phyloP scores from a whole-genome alignment of 1,140 invertebrate genomes.

The Drosophila hydei region DNA sequence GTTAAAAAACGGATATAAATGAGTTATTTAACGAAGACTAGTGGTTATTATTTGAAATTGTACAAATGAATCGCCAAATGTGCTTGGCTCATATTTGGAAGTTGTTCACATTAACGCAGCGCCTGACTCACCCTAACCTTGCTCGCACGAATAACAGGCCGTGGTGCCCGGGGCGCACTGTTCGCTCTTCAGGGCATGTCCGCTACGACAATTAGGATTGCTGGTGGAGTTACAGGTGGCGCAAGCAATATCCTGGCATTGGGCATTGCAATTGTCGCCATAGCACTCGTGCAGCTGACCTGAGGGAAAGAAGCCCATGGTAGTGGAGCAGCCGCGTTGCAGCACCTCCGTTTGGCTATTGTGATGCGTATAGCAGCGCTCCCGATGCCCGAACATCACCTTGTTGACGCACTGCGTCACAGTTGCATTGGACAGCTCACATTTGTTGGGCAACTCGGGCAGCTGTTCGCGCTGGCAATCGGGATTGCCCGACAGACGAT shows the following conservation, averaged over 20 bases:
- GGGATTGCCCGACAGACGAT: conserved; percentile 36
- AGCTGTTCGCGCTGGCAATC: conserved; percentile 58
- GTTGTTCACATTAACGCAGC: neutral
- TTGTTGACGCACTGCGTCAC: conserved; percentile 67
- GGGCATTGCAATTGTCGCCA: conserved; percentile 69
- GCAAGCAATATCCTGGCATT: conserved; percentile 67
- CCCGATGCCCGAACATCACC: conserved; percentile 66
- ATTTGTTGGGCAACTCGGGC: neutral
- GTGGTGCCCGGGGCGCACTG: conserved; percentile 55
- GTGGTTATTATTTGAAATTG: neutral
- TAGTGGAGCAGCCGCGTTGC: conserved; percentile 72
- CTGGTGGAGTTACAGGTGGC: conserved; percentile 65
- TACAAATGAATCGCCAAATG: too few species aligned
- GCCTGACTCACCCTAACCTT: conserved; percentile 62
- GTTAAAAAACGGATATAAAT: neutral
- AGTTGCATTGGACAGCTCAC: conserved; percentile 47
- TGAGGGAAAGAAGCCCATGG: conserved; percentile 65
- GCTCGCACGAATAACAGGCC: conserved; percentile 72
- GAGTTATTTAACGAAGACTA: neutral
- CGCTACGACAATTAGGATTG: conserved; percentile 52
- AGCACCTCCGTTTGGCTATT: conserved; percentile 66
- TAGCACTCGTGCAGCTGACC: conserved; percentile 63
- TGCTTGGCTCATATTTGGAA: neutral
- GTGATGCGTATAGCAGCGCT: conserved; percentile 63
- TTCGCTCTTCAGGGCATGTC: conserved; percentile 31